Evolutionary conservation across 2,888 invertebrate genomes (phyloP), one percentile per base, ranked within the genome.

Genomic region (Crepidodera aurea): DNA sequence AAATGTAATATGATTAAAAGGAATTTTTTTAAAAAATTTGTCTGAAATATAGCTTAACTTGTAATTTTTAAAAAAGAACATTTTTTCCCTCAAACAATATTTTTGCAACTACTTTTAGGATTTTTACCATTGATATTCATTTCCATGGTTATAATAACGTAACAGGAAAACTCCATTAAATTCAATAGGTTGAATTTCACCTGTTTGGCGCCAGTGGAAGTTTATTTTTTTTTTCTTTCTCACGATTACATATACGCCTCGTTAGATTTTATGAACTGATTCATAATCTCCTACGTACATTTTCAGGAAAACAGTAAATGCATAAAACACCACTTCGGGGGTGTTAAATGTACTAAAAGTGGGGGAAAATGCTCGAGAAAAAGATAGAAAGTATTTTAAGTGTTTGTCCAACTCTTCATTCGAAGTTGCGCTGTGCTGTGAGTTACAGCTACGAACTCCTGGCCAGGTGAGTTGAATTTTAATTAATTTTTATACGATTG

Each of bases 351-450:
- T 67, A 68, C 66, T 68, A 61, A 65, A 69, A 71, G 75, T 70
- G 75, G 75, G 75, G 75, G 72, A 60, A 60, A 59, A 67, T 48
- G 60, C 60, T 64, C 48, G 58, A 69, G 69, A 73, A 67, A 66
- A 71, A 65, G 73, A 70, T 68, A 69, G 73, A 74, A 73, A 73
- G 67, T 71, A 67, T 61, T 66, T 60, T 59, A 61, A 56, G 61
- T 61, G 57, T 66, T 64, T 59, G 51, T 55, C 62, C 70, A 63
- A 71, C 66, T 71, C 68, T 68, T 69, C 78, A 78, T 75, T 78
- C 69, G 65, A 69, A 75, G 74, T 73, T 71, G 64, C 73, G 75
- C 73, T 74, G 74, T 71, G 46, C 46, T 37, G 68, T 70, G 66
- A 68, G 69, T 69, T 71, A 70, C 63, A 71, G 70, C 72, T 72